phyloP scores from a whole-genome alignment of 2,797 vertebrate genomes.

The Poeciliopsis gracilis region DNA sequence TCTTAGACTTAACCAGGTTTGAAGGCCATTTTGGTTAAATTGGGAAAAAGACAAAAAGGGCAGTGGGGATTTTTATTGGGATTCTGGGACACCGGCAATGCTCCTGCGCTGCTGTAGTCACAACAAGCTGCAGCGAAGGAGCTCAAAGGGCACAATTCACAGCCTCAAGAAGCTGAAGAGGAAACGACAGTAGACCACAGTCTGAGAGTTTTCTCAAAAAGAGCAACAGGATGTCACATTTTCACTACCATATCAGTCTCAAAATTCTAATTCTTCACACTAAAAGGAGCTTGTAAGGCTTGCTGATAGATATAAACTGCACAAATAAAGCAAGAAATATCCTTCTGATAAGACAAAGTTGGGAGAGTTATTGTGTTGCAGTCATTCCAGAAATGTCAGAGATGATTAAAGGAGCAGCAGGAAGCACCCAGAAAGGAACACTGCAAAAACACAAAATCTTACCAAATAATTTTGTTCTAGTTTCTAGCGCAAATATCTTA shows the following conservation, averaged over 20 bases:
- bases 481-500: too few species aligned
- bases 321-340: not conserved
- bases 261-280: not conserved
- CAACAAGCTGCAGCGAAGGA: slow-evolving; percentile 35
- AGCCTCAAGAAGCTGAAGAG: slow-evolving; percentile 19
- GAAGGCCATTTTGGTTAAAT: slow-evolving; percentile 62
- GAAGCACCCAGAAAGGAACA: slow-evolving; percentile 17
- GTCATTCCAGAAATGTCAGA: not conserved
- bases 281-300: not conserved
- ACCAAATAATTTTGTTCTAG: too few species aligned
- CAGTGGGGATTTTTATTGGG: slow-evolving; percentile 59
- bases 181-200: slow-evolving; percentile 1
- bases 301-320: not conserved
- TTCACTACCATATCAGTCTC: not conserved
- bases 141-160: not conserved
- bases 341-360: not conserved
- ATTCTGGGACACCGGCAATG: slow-evolving; percentile 65
- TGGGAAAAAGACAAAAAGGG: slow-evolving; percentile 54
- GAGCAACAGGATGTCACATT: not conserved
- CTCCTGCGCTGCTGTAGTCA: slow-evolving; percentile 31
- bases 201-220: slow-evolving; percentile 2
- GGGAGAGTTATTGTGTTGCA: not conserved
- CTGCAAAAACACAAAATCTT: too few species aligned
- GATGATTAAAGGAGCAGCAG: slow-evolving; percentile 6
- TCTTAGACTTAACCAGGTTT: slow-evolving; percentile 53